phyloP scores from a whole-genome alignment of 30 jellyfish, hydroid and myxozoan genomes.

The Phacellophora camtschatica region DNA sequence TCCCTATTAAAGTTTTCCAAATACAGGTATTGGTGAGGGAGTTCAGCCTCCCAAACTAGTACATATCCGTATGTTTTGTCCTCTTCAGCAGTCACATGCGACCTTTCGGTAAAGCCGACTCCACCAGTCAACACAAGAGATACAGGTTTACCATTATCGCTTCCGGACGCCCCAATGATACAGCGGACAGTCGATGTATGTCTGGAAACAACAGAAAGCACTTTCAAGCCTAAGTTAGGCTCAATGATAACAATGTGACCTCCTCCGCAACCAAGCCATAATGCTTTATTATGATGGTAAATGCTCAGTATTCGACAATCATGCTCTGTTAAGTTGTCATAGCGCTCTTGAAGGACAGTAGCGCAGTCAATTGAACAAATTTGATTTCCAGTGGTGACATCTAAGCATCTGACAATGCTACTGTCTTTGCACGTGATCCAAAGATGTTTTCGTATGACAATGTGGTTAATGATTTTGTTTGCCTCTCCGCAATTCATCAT shows the following conservation, averaged over 20 bases:
- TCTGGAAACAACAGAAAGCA: conserved; percentile 56
- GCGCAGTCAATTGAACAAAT: conserved; percentile 43
- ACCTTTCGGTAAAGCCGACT: conserved; percentile 51
- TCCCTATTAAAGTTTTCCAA: conserved; percentile 46
- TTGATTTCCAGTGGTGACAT: neutral
- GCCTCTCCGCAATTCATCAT: conserved; percentile 25
- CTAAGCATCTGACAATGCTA: conserved; percentile 23
- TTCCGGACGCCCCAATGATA: conserved; percentile 32
- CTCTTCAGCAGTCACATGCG: neutral
- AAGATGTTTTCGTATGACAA: conserved; percentile 1
- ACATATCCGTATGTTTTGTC: conserved; percentile 60
- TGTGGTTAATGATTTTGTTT: conserved; percentile 4
- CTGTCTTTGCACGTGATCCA: conserved; percentile 59
- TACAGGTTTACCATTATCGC: conserved; percentile 38
- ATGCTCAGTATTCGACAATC: conserved; percentile 70
- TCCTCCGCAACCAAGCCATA: conserved; percentile 93
- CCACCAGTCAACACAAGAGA: conserved; percentile 68
- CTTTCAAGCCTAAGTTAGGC: conserved; percentile 16
- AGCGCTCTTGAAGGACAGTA: conserved; percentile 20
- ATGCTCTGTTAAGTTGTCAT: conserved; percentile 3
- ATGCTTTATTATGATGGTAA: conserved; percentile 32
- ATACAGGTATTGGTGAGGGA: conserved; percentile 49
- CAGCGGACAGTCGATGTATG: conserved; percentile 78
- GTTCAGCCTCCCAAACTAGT: conserved; percentile 86
- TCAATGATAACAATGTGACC: conserved; percentile 79